Percentiles rank a stretch among this genome's conserved stretches.
Conservation (phyloP, 2,888 invertebrate species). For the Leucophenga montana region DNA sequence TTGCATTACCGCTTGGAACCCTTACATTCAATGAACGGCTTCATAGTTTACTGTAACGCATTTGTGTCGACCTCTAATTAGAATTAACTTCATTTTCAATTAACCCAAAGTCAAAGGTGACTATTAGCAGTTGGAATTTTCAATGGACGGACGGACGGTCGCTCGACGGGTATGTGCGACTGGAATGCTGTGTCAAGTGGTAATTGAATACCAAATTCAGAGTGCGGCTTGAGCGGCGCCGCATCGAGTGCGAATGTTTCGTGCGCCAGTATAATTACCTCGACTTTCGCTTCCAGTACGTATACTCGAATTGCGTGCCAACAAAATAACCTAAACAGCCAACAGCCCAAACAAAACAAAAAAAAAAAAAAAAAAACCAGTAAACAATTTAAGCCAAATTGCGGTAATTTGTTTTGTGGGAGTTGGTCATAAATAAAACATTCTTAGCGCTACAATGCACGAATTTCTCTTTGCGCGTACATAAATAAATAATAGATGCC, state of each 20-base stretch:
- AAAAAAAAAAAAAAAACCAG: not conserved
- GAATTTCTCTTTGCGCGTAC: no score
- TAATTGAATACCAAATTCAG: conserved; percentile 12
- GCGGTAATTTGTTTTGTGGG: conserved; percentile 50
- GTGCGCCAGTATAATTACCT: conserved; percentile 54
- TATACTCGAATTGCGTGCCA: conserved; percentile 50
- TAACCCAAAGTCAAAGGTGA: conserved; percentile 27
- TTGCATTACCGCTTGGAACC: no score
- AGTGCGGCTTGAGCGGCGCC: not conserved
- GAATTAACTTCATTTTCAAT: conserved; percentile 21
- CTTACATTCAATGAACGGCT: no score
- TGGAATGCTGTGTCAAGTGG: conserved; percentile 5
- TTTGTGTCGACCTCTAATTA: conserved; percentile 17
- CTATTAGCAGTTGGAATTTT: conserved; percentile 21
- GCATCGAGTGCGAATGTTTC: conserved; percentile 31
- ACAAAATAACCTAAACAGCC: not conserved
- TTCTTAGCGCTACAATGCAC: not conserved
- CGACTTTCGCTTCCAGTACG: conserved; percentile 18
- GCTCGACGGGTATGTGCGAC: not conserved
- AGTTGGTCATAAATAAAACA: conserved; percentile 23
- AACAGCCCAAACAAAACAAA: not conserved
- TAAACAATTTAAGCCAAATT: conserved; percentile 50
- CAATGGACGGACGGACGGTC: conserved; percentile 34
- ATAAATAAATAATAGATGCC: no score
- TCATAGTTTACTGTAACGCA: no score